Base-by-base conservation (phyloP, 2,888 invertebrate genomes). In the Drosophila mimetica region DNA sequence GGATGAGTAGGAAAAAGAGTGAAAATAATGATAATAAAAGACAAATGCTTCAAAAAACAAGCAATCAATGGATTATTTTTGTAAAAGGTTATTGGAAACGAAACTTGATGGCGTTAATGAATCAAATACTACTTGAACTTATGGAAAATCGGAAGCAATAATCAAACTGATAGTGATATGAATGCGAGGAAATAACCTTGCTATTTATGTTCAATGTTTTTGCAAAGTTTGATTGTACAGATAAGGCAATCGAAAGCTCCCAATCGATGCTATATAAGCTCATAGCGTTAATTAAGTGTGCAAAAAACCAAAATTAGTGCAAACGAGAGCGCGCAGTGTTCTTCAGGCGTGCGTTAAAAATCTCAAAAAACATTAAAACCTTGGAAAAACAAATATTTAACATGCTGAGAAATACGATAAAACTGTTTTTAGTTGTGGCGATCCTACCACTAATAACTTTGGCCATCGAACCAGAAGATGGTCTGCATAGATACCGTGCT, bases 241-340 rank as follows among this genome's bases (percentile, higher is more conserved):
- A 86, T 81, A 74, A 77, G 14, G 36, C 63, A 47, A 67, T 59
- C 57, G 22, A 22, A 42, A 42, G 41, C 34, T 22, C 14, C 18
- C 32, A 50, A 32, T 13, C 8, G 6, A 67, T 16, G 2, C 60
- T 86, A 83, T 83, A 76, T 61, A 83, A 79, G 39, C 37, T 14
- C 37, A 2, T 2, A 28, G 6, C 34, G 11, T 30, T 30, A 18
- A 30, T 13, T 65, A 14, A 65, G 32, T 48, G 48, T 41, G 41
- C 20, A 41, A 54, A 47, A 37, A 44, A 34, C 41, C 20, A 52
- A 70, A 69, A 47, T 64, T 66, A 67, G 75, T 78, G 78, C 64
- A 57, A 48, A 36, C 46, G 52, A 51, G 20, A 71, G 75, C 75
- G 58, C 82, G 88, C 82, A 83, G 88, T 83, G 83, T 79, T 67